Percentiles rank a stretch among this genome's conserved stretches.
Evolutionary conservation across 2,113 vertebrate genomes (phyloP).

Genomic region (Turdus rufiventris): DNA sequence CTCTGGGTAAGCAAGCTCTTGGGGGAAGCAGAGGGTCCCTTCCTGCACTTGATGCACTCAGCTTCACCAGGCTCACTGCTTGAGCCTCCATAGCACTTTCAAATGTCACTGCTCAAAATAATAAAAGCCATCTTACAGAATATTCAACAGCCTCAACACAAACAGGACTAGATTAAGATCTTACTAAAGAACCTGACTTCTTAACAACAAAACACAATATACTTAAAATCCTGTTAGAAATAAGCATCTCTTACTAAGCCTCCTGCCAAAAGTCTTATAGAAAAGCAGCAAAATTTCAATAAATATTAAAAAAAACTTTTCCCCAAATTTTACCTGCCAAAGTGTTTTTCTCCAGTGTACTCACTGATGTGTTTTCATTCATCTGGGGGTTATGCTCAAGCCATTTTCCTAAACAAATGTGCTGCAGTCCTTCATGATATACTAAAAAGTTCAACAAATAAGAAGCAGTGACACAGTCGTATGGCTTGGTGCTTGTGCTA

Average conservation of each 20-base stretch:
- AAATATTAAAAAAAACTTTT: neutral
- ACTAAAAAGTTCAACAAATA: conserved; percentile 86
- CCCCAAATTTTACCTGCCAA: conserved; percentile 76
- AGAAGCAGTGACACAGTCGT: conserved; percentile 90
- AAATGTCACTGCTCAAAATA: neutral
- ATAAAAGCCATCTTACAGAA: neutral
- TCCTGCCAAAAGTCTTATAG: neutral
- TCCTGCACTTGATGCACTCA: neutral
- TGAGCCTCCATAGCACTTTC: neutral
- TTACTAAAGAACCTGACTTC: neutral
- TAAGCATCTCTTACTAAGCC: neutral
- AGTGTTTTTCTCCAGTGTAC: conserved; percentile 81
- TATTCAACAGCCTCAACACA: neutral
- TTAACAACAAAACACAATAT: neutral
- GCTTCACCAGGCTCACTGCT: neutral
- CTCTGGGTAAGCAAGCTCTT: accelerated
- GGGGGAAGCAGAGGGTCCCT: neutral
- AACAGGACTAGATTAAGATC: neutral
- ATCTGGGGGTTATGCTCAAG: neutral
- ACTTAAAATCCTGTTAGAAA: neutral
- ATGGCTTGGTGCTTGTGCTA: conserved; percentile 91
- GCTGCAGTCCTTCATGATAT: conserved; percentile 72
- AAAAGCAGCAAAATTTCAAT: neutral
- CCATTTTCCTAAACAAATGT: conserved; percentile 54
- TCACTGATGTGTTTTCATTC: neutral